Conservation (phyloP, 2,113 vertebrate genomes). For the Pseudorhombus dupliciocellatus region DNA sequence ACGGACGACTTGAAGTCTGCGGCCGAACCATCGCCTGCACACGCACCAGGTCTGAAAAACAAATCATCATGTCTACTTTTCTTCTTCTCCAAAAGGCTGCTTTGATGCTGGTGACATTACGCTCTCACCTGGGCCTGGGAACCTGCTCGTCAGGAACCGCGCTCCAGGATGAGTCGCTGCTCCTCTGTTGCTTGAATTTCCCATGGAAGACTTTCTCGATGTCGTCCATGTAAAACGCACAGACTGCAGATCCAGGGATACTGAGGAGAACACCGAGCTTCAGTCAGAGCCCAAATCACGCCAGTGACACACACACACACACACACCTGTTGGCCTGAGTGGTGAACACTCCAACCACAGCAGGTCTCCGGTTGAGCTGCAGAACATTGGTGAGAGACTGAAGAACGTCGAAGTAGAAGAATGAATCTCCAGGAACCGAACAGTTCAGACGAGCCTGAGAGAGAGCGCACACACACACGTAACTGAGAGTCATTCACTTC, state of each 20-base stretch:
- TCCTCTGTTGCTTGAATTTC: conserved; percentile 89
- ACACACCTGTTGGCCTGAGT: conserved; percentile 91
- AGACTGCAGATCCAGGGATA: conserved; percentile 92
- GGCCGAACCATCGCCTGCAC: conserved; percentile 84
- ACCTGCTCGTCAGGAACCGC: conserved; percentile 87
- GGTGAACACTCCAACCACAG: conserved; percentile 89
- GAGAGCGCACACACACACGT: neutral
- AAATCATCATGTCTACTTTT: neutral
- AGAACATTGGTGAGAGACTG: conserved; percentile 85
- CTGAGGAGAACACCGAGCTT: too few relatives aligned
- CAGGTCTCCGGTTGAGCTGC: conserved; percentile 82
- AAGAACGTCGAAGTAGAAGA: conserved; percentile 93
- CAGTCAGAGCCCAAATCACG: too few relatives aligned
- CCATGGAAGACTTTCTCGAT: conserved; percentile 87
- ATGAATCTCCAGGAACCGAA: conserved; percentile 87
- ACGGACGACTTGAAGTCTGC: conserved; percentile 79
- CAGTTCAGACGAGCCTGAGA: conserved; percentile 89
- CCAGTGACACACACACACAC: neutral
- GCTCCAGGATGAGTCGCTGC: conserved; percentile 84
- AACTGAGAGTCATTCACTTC: neutral
- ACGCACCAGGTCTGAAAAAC: conserved; percentile 85
- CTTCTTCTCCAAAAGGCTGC: too few relatives aligned
- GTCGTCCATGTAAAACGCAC: conserved; percentile 93
- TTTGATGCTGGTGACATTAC: neutral
- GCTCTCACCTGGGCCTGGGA: conserved; percentile 79